phyloP scores from a whole-genome alignment of 2,113 vertebrate species.

The Dinomys branickii region DNA sequence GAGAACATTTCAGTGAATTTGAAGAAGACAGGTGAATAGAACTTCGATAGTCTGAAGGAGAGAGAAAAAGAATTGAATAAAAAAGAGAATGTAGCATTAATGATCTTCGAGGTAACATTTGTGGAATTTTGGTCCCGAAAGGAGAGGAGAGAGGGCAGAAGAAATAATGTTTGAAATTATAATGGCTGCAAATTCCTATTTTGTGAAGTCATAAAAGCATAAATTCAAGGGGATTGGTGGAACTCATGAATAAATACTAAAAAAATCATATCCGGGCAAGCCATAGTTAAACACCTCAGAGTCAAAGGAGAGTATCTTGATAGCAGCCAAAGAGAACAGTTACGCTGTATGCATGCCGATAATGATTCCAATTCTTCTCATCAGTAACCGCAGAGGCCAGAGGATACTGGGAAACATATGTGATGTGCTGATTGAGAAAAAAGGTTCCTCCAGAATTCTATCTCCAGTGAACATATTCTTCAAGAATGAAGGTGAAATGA shows the following conservation, averaged over 20 bases:
- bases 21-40: background rate
- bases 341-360: background rate
- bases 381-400: background rate
- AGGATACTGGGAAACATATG: background rate
- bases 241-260: background rate
- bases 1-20: background rate
- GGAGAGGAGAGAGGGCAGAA: background rate
- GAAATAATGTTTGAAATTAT: background rate
- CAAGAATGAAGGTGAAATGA: background rate
- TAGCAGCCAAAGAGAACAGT: background rate
- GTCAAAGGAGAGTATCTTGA: constrained; percentile 11
- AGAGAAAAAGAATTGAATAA: background rate
- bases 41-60: constrained; percentile 24
- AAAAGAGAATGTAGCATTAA: background rate
- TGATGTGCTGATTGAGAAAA: background rate
- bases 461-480: background rate
- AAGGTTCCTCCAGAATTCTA: background rate
- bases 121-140: background rate
- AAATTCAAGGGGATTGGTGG: constrained; percentile 1
- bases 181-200: background rate
- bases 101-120: background rate
- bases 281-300: background rate
- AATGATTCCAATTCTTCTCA: background rate
- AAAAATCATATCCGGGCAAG: background rate
- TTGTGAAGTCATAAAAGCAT: background rate